Evolutionary conservation across 64 coral and sea anemone species (phyloP).

Genomic region (Anthopleura sola): DNA sequence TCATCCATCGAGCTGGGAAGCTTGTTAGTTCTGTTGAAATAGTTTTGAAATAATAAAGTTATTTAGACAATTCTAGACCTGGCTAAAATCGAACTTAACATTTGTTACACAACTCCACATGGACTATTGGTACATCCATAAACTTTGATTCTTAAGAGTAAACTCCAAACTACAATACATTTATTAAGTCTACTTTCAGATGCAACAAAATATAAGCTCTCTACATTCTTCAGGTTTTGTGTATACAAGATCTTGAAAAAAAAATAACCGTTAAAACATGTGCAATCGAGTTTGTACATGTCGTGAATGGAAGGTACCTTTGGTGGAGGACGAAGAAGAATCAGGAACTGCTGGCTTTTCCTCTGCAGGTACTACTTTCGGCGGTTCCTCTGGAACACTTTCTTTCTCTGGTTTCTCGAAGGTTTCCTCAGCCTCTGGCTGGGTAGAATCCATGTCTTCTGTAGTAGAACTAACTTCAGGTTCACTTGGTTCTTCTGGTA

Average conservation of each 20-base stretch:
- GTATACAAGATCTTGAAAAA: background rate
- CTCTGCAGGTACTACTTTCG: background rate
- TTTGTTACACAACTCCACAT: background rate
- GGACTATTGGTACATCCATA: background rate
- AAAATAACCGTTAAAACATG: background rate
- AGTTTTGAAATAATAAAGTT: slow-evolving; percentile 3
- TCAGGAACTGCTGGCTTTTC: background rate
- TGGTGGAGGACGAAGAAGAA: background rate
- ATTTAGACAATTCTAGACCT: background rate
- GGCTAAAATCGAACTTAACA: background rate
- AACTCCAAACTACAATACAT: slow-evolving; percentile 7
- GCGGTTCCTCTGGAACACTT: background rate
- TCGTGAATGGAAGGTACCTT: background rate
- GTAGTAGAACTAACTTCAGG: slow-evolving; percentile 20
- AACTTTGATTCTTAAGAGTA: background rate
- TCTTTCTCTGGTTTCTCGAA: background rate
- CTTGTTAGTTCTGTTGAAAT: slow-evolving; percentile 72
- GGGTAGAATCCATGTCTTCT: slow-evolving; percentile 9
- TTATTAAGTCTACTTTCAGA: background rate
- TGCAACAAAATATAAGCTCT: background rate
- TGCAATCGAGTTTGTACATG: slow-evolving; percentile 9
- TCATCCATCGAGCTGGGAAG: slow-evolving; percentile 87
- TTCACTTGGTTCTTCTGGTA: background rate
- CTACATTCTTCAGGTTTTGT: background rate
- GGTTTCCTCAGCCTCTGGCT: slow-evolving; percentile 1